phyloP scores from a whole-genome alignment of 92 coral and sea anemone species.

The Parazoanthus atlanticus region DNA sequence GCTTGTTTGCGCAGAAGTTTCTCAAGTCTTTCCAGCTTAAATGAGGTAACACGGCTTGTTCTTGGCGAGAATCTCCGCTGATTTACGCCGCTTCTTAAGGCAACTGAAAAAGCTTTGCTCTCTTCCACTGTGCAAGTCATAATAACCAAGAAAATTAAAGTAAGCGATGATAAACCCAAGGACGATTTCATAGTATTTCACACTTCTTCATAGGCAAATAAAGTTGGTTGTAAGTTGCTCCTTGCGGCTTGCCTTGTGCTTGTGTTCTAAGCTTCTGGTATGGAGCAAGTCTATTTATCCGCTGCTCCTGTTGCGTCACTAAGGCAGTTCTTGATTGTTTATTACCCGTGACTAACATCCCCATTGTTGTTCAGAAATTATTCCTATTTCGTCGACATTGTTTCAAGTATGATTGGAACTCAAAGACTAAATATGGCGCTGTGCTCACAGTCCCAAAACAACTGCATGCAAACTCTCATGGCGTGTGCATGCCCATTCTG shows the following conservation, averaged over 20 bases:
- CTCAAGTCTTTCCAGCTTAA: too few species aligned
- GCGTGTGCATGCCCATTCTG: background rate
- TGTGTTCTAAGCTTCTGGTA: background rate
- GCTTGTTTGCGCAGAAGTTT: too few species aligned
- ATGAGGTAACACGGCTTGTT: background rate
- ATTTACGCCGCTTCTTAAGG: too few species aligned
- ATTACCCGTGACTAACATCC: background rate
- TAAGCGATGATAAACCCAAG: background rate
- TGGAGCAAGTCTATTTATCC: background rate
- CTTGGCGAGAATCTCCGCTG: background rate
- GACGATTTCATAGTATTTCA: slow-evolving; percentile 11
- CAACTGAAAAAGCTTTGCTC: too few species aligned
- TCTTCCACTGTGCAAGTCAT: too few species aligned
- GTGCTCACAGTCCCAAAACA: background rate
- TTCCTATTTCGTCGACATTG: too few species aligned
- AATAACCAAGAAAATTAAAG: too few species aligned
- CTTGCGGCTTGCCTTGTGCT: background rate
- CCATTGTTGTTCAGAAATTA: too few species aligned
- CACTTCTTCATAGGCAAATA: background rate
- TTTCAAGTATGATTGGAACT: too few species aligned
- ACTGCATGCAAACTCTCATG: background rate
- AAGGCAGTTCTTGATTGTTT: background rate
- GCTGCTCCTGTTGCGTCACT: slow-evolving; percentile 5
- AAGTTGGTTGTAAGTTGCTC: background rate
- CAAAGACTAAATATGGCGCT: slow-evolving; percentile 28